Conservation (phyloP, 2,113 vertebrate species). For the Potamarius usumacintae region DNA sequence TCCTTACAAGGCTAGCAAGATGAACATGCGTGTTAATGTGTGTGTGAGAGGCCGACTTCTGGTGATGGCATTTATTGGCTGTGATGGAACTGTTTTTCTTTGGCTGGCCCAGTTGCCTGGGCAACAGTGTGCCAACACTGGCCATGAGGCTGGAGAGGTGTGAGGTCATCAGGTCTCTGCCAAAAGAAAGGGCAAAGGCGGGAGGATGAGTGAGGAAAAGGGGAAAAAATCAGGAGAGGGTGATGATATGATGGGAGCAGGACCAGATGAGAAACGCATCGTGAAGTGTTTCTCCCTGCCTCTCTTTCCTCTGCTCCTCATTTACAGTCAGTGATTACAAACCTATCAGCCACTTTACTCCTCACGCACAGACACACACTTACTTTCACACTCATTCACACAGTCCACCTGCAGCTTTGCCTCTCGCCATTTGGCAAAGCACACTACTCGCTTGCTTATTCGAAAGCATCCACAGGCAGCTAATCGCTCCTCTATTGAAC, state of each 20-base stretch:
- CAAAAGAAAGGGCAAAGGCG: constrained; percentile 21
- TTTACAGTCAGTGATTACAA: constrained; percentile 21
- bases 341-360: background rate
- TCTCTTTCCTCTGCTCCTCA: background rate
- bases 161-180: constrained; percentile 39
- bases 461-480: constrained; percentile 30
- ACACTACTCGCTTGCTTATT: constrained; percentile 5
- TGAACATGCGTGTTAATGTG: background rate
- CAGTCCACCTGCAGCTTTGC: constrained; percentile 38
- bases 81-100: constrained; percentile 50
- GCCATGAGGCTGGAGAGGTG: constrained; percentile 8
- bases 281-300: background rate
- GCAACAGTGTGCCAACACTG: constrained; percentile 39
- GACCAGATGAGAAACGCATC: background rate
- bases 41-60: constrained; percentile 6
- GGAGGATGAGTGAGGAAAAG: constrained; percentile 1
- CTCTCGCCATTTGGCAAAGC: constrained; percentile 20
- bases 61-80: constrained; percentile 40
- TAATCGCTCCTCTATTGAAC: constrained; percentile 48
- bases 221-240: background rate
- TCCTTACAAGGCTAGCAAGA: background rate
- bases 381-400: background rate
- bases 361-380: background rate
- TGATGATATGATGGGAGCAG: background rate
- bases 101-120: constrained; percentile 49